Evolutionary conservation across 1,140 invertebrate species (phyloP).

Genomic region (Delia radicum): DNA sequence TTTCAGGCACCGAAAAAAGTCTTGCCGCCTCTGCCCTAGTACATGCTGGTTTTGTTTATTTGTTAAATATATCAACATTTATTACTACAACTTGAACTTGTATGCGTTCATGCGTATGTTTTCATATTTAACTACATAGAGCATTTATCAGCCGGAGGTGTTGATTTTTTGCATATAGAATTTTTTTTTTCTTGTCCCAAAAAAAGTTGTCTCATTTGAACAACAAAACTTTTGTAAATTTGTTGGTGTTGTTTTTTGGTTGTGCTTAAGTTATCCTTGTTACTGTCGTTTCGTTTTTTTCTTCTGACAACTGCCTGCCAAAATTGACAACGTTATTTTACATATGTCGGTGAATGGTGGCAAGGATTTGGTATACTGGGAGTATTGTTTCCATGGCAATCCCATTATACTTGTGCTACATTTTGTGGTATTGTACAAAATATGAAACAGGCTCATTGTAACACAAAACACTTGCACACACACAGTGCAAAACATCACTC

Average conservation of each 20-base stretch:
- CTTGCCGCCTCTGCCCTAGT: too few species aligned
- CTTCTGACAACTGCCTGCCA: neutral
- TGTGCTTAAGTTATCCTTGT: neutral
- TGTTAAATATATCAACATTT: neutral
- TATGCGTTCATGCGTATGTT: neutral
- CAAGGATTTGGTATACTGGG: neutral
- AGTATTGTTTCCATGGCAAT: neutral
- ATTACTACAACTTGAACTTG: neutral
- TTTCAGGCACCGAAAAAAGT: too few species aligned
- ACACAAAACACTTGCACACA: neutral
- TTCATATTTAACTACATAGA: neutral
- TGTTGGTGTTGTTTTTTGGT: neutral
- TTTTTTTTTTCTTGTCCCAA: neutral
- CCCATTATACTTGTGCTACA: neutral
- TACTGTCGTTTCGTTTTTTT: neutral
- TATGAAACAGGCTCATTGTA: neutral
- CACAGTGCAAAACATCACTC: neutral
- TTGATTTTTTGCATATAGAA: neutral
- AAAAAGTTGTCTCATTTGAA: conserved; percentile 11
- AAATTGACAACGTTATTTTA: neutral
- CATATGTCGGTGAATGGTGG: neutral
- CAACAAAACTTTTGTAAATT: neutral
- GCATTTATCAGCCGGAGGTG: neutral
- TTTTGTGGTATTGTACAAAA: neutral
- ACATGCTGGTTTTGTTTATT: neutral